A percentile compares a stretch with the other conserved stretches of the same genome.
phyloP scores from a whole-genome alignment of 1,140 invertebrate genomes.

The Sitobion miscanthi region DNA sequence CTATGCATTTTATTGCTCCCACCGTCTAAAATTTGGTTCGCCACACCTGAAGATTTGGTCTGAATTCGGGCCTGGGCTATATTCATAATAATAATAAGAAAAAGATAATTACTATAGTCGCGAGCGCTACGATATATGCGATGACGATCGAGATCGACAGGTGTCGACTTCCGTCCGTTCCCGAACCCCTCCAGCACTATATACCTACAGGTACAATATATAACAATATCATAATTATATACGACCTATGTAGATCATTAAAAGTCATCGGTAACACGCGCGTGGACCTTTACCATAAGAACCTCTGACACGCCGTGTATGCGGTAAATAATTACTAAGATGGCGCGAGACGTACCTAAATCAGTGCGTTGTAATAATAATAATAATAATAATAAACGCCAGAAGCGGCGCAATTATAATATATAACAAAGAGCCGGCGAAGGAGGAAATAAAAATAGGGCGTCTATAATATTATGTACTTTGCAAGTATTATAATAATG shows the following conservation, averaged over 20 bases:
- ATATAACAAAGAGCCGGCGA: background rate
- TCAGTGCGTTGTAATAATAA: slow-evolving; percentile 6
- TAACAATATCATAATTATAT: background rate
- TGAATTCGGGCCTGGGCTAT: too few relatives aligned
- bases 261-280: background rate
- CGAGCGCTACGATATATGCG: background rate
- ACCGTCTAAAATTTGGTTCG: too few relatives aligned
- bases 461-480: background rate
- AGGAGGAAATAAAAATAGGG: too few relatives aligned
- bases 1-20: too few relatives aligned
- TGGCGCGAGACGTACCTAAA: background rate
- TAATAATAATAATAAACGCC: slow-evolving; percentile 22
- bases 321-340: background rate
- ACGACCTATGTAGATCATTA: background rate
- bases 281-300: background rate
- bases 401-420: background rate
- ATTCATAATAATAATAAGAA: background rate
- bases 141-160: background rate
- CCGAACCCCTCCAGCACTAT: background rate
- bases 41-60: too few relatives aligned
- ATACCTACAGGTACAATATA: background rate
- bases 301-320: background rate
- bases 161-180: background rate
- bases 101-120: background rate
- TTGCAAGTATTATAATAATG: background rate